Conservation (phyloP, 2,888 invertebrate species). For the Apamea monoglypha region DNA sequence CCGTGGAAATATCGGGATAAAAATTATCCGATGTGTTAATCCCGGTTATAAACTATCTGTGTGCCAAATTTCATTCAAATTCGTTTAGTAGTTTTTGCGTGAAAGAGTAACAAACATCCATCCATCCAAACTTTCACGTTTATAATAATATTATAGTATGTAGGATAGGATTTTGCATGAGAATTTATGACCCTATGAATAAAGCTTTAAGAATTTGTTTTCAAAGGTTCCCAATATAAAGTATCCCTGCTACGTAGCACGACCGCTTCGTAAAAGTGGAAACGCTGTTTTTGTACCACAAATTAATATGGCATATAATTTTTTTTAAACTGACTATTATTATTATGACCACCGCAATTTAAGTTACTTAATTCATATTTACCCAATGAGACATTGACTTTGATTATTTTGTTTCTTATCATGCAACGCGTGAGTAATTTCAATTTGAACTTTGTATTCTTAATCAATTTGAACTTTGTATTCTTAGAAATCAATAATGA, state of each 20-base stretch:
- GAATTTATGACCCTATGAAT: too few species aligned
- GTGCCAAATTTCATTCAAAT: too few species aligned
- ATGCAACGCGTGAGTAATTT: slow-evolving; percentile 3
- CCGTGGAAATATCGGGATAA: too few species aligned
- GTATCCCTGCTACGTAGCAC: not conserved
- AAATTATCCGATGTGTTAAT: too few species aligned
- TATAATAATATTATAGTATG: too few species aligned
- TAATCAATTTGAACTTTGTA: slow-evolving; percentile 6
- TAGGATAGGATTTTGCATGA: too few species aligned
- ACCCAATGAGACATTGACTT: not conserved
- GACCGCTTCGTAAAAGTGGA: not conserved
- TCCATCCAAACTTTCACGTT: too few species aligned
- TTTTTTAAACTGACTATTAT: not conserved
- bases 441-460: slow-evolving; percentile 11
- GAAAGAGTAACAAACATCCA: too few species aligned
- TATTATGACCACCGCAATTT: not conserved
- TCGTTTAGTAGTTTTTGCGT: too few species aligned
- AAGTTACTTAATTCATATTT: not conserved
- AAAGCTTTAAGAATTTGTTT: too few species aligned
- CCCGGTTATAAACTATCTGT: too few species aligned
- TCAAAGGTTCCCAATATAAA: not conserved
- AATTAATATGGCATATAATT: not conserved
- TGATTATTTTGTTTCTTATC: slow-evolving; percentile 2
- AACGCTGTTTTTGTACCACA: not conserved
- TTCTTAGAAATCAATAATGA: not conserved